phyloP scores from a whole-genome alignment of 2,888 invertebrate species.

The Mythimna loreyi region DNA sequence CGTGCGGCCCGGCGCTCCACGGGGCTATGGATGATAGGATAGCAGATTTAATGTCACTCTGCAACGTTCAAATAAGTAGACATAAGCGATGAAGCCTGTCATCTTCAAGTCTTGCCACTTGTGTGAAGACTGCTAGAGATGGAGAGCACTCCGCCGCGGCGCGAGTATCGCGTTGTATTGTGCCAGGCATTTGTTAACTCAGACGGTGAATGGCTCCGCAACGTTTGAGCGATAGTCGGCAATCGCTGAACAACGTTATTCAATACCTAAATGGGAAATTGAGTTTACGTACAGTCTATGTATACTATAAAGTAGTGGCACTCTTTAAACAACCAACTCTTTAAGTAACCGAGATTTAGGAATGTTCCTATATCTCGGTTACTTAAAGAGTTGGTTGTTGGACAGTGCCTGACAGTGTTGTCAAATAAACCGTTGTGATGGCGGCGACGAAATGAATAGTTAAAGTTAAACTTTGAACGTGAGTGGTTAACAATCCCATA shows the following conservation, averaged over 20 bases:
- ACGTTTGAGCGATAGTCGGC: slow-evolving; percentile 15
- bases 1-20: too few species aligned
- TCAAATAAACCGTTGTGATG: background rate
- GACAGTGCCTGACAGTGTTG: too few species aligned
- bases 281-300: background rate
- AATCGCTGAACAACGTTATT: slow-evolving; percentile 35
- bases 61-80: slow-evolving; percentile 8
- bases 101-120: slow-evolving; percentile 31
- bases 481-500: slow-evolving; percentile 10
- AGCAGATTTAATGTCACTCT: slow-evolving; percentile 29
- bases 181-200: slow-evolving; percentile 24
- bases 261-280: slow-evolving; percentile 25
- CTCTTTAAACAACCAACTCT: background rate
- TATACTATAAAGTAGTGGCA: background rate
- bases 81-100: slow-evolving; percentile 14
- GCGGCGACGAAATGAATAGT: background rate
- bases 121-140: slow-evolving; percentile 21
- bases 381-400: too few species aligned
- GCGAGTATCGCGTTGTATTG: background rate
- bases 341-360: background rate
- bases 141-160: slow-evolving; percentile 13
- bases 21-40: slow-evolving; percentile 18
- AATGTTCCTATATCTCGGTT: too few species aligned
- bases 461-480: slow-evolving; percentile 8
- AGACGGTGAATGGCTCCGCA: slow-evolving; percentile 19